Evolutionary conservation across 2,113 vertebrate species (phyloP), one percentile per base, ranked within the genome.

Genomic region (Mungos mungo): DNA sequence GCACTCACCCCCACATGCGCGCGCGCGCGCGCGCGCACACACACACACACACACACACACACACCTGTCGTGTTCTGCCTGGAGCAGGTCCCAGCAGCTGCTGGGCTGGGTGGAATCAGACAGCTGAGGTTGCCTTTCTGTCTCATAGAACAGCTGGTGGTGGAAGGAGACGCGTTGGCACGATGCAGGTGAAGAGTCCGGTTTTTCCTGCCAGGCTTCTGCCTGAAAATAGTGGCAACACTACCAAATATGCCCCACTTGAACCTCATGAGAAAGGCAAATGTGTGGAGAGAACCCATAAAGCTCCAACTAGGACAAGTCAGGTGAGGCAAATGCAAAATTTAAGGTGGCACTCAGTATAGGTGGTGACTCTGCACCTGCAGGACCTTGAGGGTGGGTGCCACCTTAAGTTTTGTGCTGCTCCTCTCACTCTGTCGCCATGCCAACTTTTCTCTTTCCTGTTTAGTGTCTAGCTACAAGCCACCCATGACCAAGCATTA

Each of bases 61-160:
- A 69, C 82, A 4, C 77, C 81, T 86, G 54, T 54, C 95, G 63
- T 77, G 63, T n/a, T 4, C 33, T 25, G 10, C 74, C 45, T 95
- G 88, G 80, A 92, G 50, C 45, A 57, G 27, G 41, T n/a, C 88
- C 80, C 69, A 29, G 84, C 97, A 98, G 96, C 96, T 97, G 95
- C 88, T 83, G 47, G 83, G 3, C 47, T 71, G 83, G 88, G 88
- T 21, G 65, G 88, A 54, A 16, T 45, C 29, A 80, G 93, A 95
- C 97, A 98, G 97, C 93, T 97, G 96, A 96, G 6, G 1, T 35
- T 29, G 92, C 45, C 87, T 86, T 29, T 82, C 50, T 71, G 88
- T 72, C 83, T 92, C 10, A 35, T 1, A 8, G n/a, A 94, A 71
- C 96, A 98, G 93, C 90, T 5, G 69, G 80, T 69, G 35, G 63